Evolutionary conservation across 2,888 invertebrate genomes (phyloP).

Genomic region (Yponomeuta sedellus): DNA sequence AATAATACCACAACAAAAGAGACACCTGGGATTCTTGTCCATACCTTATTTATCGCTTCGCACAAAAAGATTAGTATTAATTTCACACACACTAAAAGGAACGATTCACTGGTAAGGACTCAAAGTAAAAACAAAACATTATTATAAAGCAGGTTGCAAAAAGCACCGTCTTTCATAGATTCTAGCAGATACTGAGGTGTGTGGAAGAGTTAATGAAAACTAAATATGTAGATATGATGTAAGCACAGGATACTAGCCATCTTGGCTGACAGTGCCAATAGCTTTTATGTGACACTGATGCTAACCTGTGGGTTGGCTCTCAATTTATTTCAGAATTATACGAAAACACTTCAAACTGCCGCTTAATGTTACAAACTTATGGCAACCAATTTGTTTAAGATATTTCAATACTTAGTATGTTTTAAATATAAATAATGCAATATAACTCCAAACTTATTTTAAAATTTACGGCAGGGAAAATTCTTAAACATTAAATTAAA

Average conservation of each 20-base stretch:
- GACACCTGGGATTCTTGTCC: background rate
- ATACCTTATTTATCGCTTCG: background rate
- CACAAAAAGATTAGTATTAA: background rate
- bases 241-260: slow-evolving; percentile 25
- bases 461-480: no score
- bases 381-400: no score
- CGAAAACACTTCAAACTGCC: no score
- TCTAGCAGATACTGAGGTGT: slow-evolving; percentile 35
- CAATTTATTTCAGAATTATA: no score
- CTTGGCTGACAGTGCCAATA: slow-evolving; percentile 29
- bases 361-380: no score
- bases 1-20: background rate
- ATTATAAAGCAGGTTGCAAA: background rate
- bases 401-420: no score
- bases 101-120: background rate
- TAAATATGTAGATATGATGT: slow-evolving; percentile 41
- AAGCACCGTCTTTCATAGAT: slow-evolving; percentile 29
- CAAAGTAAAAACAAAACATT: background rate
- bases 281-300: slow-evolving; percentile 30
- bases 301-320: no score
- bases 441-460: no score
- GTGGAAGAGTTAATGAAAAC: slow-evolving; percentile 38
- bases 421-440: no score
- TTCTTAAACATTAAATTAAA: no score
- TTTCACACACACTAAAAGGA: background rate